Evolutionary conservation across 1,140 invertebrate species (phyloP), one percentile per base, ranked within the genome.

Genomic region (Agrypnia vestita): DNA sequence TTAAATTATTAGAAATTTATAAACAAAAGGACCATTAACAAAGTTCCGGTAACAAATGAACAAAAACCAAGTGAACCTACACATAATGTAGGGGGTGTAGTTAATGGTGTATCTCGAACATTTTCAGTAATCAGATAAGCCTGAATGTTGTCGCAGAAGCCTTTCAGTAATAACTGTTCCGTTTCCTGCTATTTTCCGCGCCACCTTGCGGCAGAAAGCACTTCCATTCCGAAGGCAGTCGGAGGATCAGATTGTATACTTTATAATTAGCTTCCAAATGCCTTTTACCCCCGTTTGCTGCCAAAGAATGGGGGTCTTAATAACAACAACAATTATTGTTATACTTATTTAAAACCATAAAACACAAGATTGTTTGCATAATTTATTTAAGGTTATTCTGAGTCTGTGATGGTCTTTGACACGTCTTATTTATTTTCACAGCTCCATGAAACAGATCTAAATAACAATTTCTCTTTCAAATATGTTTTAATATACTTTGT

Each of bases 201-300:
- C 7, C 62, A 46, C 43, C 62, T 67, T 67, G 43, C 17, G 62
- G 49, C 49, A 13, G 49, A 15, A 51, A 51, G n/a, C 49, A 12
- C n/a, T 15, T 51, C 49, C n/a, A 12, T 13, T 9, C 25, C 43
- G 11, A 67, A 67, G 25, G 11, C 62, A 44, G 25, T 15, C 62
- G 11, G 25, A 46, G 43, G 62, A 67, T 67, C 62, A 67, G 62
- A 67, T 67, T 67, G 62, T 46, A 67, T 13, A 19, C 43, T 67
- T 43, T 67, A 67, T 67, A 67, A 67, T 67, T 67, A 67, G 43
- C 62, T 67, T 46, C 62, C 43, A 11, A 67, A 43, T 67, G 43
- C 62, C 15, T 46, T 46, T 17, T 51, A 51, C 49, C 49, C 49
- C 49, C n/a, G n/a, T 51, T 51, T 1, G 11, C 49, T 51, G 11